Evolutionary conservation across 2,113 vertebrate species (phyloP), one percentile per base, ranked within the genome.

Genomic region (Microtus richardsoni): DNA sequence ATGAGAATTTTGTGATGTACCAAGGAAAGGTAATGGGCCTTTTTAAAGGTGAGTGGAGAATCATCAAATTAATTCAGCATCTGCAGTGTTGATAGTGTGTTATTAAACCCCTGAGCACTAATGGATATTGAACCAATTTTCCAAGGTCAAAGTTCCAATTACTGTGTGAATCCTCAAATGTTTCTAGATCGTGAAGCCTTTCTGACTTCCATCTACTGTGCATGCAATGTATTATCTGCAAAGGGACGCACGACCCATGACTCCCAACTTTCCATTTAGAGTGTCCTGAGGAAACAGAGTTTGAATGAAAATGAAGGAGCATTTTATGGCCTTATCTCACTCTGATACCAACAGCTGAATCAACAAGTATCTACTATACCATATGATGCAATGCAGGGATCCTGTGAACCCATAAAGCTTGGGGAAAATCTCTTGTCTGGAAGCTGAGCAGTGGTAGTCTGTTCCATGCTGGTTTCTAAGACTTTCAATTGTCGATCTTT

Each of bases 1-100:
- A n/a, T 58, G 85, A 96, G 54, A 92, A 30, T 22, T 79, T 73
- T 39, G 22, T 41, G 60, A 88, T 39, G 36, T 19, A 21, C 36
- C n/a, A 39, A 21, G 12, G 11, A 60, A 92, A 94, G 28, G 58
- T 58, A 73, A 88, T 33, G 19, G 7, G 39, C 44, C 86, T 79
- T 95, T 64, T 71, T 92, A 33, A 85, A 93, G 89, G 54, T 85
- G 44, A 94, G 64, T 82, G 24, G 52, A 71, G 91, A 88, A 54
- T 80, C 8, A 1, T 49, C 36, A 62, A n/a, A 77, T 89, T 73
- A 88, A 22, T 62, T 97, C 79, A 88, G 7, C 52, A 60, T 77
- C 71, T 54, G 17, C 14, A 30, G 66, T 71, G n/a, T 26, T 58
- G 64, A 30, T 4, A 70, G 5, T 75, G 7, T n/a, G 22, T n/a